A percentile compares a stretch with the other conserved stretches of the same genome.
Conservation (phyloP, 2,888 invertebrate species). For the Keiferia lycopersicella region DNA sequence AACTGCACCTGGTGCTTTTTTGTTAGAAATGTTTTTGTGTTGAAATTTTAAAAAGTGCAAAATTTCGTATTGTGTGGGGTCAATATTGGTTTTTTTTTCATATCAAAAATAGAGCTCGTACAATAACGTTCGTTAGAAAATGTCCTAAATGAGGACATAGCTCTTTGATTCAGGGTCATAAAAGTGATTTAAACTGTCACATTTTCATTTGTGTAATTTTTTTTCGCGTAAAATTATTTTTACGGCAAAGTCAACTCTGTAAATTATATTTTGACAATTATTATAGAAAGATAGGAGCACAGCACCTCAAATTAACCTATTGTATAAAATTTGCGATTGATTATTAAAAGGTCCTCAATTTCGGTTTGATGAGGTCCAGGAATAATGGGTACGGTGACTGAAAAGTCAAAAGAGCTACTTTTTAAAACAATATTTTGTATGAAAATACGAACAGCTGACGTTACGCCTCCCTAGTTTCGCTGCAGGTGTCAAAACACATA, state of each 20-base stretch:
- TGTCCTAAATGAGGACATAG: constrained; percentile 66
- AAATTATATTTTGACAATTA: not conserved
- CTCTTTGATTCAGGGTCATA: constrained; percentile 46
- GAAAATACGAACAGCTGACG: too few species aligned
- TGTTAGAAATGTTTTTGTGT: constrained; percentile 57
- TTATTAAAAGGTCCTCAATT: too few species aligned
- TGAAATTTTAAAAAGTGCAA: constrained; percentile 76
- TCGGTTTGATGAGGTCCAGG: too few species aligned
- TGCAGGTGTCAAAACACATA: too few species aligned
- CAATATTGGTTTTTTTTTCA: constrained; percentile 77
- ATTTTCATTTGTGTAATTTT: constrained; percentile 3
- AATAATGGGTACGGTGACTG: too few species aligned
- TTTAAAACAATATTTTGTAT: too few species aligned
- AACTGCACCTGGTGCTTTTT: constrained; percentile 72
- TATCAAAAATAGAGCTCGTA: constrained; percentile 48
- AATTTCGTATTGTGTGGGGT: constrained; percentile 69
- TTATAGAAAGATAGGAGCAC: not conserved
- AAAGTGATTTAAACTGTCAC: constrained; percentile 31
- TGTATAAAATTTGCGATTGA: not conserved
- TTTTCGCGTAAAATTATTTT: constrained; percentile 3
- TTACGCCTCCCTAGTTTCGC: too few species aligned
- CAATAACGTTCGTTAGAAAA: constrained; percentile 73
- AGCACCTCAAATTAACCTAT: constrained; percentile 6
- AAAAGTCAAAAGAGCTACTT: too few species aligned
- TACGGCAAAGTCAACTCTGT: not conserved